Evolutionary conservation across 2,888 invertebrate genomes (phyloP).

Genomic region (Synanthedon andrenaeformis): DNA sequence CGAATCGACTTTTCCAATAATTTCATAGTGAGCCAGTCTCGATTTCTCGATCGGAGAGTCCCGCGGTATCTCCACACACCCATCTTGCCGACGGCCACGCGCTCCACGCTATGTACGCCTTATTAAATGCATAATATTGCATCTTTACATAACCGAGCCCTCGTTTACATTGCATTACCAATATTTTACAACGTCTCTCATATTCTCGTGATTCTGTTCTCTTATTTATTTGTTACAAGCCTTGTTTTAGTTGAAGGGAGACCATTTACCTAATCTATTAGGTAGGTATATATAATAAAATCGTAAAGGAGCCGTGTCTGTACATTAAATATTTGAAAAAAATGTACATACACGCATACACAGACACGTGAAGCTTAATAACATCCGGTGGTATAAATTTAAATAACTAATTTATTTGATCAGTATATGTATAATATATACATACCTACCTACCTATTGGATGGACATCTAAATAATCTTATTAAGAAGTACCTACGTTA

Average conservation of each 20-base stretch:
- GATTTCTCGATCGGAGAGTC: constrained; percentile 45
- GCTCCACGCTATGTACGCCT: constrained; percentile 22
- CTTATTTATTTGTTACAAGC: constrained; percentile 14
- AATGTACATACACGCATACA: too few species aligned
- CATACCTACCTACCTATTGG: too few species aligned
- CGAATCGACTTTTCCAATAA: constrained; percentile 65
- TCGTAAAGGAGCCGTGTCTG: too few species aligned
- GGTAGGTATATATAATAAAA: too few species aligned
- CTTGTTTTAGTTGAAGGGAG: neutral
- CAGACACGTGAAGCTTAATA: too few species aligned
- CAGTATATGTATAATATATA: too few species aligned
- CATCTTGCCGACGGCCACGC: constrained; percentile 58
- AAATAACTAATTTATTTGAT: too few species aligned
- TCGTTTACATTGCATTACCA: constrained; percentile 59
- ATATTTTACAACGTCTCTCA: constrained; percentile 42
- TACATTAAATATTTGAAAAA: too few species aligned
- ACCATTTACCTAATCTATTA: too few species aligned
- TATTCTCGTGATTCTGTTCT: constrained; percentile 21
- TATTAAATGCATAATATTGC: constrained; percentile 67
- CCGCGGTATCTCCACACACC: constrained; percentile 36
- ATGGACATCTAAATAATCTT: too few species aligned
- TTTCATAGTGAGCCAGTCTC: constrained; percentile 53
- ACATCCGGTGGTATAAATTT: too few species aligned
- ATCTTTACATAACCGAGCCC: constrained; percentile 53
- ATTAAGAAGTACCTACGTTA: too few species aligned